Evolutionary conservation across 2,113 vertebrate species (phyloP), one percentile per base, ranked within the genome.

Genomic region (Dicrurus megarhynchus): DNA sequence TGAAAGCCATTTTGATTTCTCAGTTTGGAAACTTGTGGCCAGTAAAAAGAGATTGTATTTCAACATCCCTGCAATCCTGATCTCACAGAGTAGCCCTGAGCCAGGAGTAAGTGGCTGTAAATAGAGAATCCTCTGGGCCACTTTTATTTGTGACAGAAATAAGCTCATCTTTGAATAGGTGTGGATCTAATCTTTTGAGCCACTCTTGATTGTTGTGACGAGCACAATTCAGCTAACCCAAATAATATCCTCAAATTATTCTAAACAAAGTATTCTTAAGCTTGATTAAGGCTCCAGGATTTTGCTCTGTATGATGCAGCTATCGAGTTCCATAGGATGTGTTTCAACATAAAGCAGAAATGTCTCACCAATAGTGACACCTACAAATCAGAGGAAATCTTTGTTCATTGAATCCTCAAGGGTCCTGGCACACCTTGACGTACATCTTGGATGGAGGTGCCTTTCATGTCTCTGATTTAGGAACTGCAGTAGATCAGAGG

Each of bases 311-410:
- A 39, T 11, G 19, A 7, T 35, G 39, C 0, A 49, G 11, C 41
- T 76, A 4, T 81, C 0, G 2, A 56, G 28, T 81, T 32, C 0
- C 9, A n/a, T 1, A 20, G 27, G 22, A 5, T 28, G 32, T 47
- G 13, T 19, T 84, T 33, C 76, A 52, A 33, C 33, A 42, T 7
- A 23, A 68, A 79, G 28, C 23, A 82, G 65, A 83, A 88, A 42
- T 20, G 6, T 33, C 67, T 69, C 75, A 37, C 49, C n/a, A 53
- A 70, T 3, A 44, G 11, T 26, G 18, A n/a, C 78, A 42, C 13
- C 52, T 21, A 8, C 15, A 20, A 90, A 41, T 68, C 35, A 49
- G 73, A 67, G 35, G 22, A 67, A 63, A 26, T 59, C 52, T 91
- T 80, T 86, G 67, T 42, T 88, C 47, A 2, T 2, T 19, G 84